phyloP scores from a whole-genome alignment of 2,888 invertebrate species.

The Byasa hedistus region DNA sequence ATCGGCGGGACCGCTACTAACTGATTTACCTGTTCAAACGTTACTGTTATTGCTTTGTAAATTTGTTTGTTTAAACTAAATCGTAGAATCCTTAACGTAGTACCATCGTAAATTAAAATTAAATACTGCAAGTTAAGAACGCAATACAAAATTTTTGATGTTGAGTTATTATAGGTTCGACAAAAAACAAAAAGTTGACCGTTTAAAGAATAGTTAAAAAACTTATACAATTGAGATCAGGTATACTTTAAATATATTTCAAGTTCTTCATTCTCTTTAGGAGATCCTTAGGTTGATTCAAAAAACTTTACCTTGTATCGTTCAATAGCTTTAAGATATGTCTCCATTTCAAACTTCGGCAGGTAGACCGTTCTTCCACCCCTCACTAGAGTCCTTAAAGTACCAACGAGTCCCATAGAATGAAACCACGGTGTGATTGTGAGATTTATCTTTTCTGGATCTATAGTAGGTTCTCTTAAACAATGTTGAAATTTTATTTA shows the following conservation, averaged over 20 bases:
- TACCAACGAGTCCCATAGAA: constrained; percentile 38
- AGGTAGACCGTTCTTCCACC: constrained; percentile 35
- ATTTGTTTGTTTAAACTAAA: neutral
- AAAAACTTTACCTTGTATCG: constrained; percentile 34
- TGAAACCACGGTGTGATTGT: constrained; percentile 40
- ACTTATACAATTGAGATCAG: too few relatives aligned
- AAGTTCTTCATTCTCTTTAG: neutral
- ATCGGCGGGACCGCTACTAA: constrained; percentile 34
- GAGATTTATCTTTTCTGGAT: constrained; percentile 27
- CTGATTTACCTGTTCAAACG: constrained; percentile 30
- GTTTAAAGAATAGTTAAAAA: too few relatives aligned
- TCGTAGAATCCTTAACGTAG: neutral
- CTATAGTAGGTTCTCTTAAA: constrained; percentile 30
- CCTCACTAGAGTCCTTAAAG: constrained; percentile 18
- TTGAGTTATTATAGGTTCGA: neutral
- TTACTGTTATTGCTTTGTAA: neutral
- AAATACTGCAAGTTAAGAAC: neutral
- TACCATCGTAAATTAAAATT: too few relatives aligned
- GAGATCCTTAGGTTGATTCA: neutral
- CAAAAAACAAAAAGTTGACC: too few relatives aligned
- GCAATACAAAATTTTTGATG: neutral
- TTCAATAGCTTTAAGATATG: constrained; percentile 39
- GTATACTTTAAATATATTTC: too few relatives aligned
- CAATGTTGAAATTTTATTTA: neutral
- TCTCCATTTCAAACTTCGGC: constrained; percentile 35